Percentiles rank a stretch among this genome's conserved stretches.
Evolutionary conservation across 1,140 invertebrate genomes (phyloP).

Genomic region (Cephus cinctus): DNA sequence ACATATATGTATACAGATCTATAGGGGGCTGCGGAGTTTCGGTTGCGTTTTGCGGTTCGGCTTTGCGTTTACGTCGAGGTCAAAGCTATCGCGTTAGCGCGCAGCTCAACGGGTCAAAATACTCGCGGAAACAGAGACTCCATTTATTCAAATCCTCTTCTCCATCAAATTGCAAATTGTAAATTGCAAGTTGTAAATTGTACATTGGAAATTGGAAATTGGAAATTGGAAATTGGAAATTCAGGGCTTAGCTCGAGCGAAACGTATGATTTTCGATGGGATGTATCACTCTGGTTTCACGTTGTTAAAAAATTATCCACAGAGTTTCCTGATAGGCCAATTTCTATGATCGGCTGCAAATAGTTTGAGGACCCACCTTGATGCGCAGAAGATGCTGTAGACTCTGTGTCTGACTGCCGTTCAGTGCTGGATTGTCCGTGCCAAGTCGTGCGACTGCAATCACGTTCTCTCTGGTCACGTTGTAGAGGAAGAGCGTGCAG

Average conservation of each 20-base stretch:
- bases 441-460: conserved; percentile 79
- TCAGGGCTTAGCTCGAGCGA: too few species aligned
- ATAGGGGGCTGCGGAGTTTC: neutral
- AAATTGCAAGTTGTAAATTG: conserved; percentile 33
- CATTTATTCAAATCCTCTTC: neutral
- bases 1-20: too few species aligned
- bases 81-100: neutral
- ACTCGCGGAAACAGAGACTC: neutral
- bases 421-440: conserved; percentile 59
- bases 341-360: too few species aligned
- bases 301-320: too few species aligned
- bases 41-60: neutral
- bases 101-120: too few species aligned
- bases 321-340: too few species aligned
- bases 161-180: conserved; percentile 35
- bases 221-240: conserved; percentile 21
- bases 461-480: conserved; percentile 81
- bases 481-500: conserved; percentile 80
- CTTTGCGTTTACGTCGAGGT: neutral
- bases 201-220: conserved; percentile 28
- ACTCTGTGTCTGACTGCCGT: conserved; percentile 50
- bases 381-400: conserved; percentile 53
- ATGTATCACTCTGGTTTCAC: too few species aligned
- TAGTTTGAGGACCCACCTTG: conserved; percentile 55
- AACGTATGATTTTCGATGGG: too few species aligned